phyloP scores from a whole-genome alignment of 2,888 invertebrate species.

The Epinotia bilunana region DNA sequence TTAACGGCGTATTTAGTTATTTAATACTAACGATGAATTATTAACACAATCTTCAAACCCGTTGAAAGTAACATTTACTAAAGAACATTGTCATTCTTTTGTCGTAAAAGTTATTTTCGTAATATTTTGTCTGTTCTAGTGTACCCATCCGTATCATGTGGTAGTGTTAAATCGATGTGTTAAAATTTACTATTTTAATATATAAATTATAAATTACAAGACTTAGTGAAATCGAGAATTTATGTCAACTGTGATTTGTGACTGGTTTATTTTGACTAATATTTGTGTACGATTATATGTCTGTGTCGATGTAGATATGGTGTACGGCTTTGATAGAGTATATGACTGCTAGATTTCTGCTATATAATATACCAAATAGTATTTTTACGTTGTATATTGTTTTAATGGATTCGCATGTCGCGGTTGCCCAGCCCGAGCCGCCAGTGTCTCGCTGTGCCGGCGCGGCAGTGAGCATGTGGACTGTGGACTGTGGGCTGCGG shows the following conservation, averaged over 20 bases:
- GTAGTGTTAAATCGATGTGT: constrained; percentile 69
- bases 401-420: constrained; percentile 75
- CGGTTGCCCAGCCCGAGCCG: constrained; percentile 56
- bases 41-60: constrained; percentile 11
- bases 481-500: too few species aligned
- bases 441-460: constrained; percentile 28
- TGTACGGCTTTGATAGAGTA: constrained; percentile 79
- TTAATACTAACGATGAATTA: constrained; percentile 15
- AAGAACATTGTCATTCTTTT: constrained; percentile 45
- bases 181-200: constrained; percentile 52
- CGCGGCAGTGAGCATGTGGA: too few species aligned
- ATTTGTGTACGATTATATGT: constrained; percentile 77
- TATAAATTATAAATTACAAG: constrained; percentile 65
- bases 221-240: constrained; percentile 84
- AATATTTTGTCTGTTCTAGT: constrained; percentile 50
- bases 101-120: constrained; percentile 69
- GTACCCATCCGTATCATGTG: constrained; percentile 67
- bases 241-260: constrained; percentile 84
- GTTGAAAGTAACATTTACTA: constrained; percentile 18
- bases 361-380: constrained; percentile 84
- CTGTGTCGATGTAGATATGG: constrained; percentile 76
- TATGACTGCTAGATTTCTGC: constrained; percentile 82
- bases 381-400: constrained; percentile 83
- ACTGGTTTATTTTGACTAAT: constrained; percentile 82
- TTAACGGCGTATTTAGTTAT: constrained; percentile 25